Evolutionary conservation across 2,113 vertebrate genomes (phyloP).

Genomic region (Neopipo cinnamomea): DNA sequence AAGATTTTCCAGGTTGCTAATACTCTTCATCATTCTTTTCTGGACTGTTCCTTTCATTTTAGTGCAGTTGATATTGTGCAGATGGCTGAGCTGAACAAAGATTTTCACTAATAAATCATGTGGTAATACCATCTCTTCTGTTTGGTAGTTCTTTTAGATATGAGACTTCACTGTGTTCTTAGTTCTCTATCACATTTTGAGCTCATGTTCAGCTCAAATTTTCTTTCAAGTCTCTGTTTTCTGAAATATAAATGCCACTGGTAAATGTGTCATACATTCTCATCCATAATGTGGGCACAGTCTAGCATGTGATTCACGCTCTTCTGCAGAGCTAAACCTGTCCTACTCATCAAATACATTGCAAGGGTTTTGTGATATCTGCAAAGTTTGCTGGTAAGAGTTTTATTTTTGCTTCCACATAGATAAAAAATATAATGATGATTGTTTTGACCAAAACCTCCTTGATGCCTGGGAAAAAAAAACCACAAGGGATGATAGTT

Average conservation of each 20-base stretch:
- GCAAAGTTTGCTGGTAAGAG: background rate
- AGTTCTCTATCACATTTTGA: background rate
- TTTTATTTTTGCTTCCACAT: background rate
- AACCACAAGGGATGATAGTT: background rate
- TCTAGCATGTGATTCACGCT: slow-evolving; percentile 45
- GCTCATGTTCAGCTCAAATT: slow-evolving; percentile 13
- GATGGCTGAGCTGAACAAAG: background rate
- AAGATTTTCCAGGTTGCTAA: background rate
- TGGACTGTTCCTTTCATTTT: background rate
- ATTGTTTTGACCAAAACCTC: background rate
- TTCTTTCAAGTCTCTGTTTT: slow-evolving; percentile 23
- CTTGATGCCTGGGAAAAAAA: background rate
- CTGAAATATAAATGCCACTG: slow-evolving; percentile 43
- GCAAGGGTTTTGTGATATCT: background rate
- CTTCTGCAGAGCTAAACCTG: background rate
- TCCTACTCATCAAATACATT: background rate
- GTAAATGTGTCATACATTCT: slow-evolving; percentile 48
- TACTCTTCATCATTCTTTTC: background rate
- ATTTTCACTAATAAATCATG: background rate
- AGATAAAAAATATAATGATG: background rate
- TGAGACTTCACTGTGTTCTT: background rate
- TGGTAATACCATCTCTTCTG: background rate
- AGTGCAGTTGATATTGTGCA: background rate
- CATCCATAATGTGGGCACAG: slow-evolving; percentile 19
- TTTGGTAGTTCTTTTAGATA: background rate